Base-by-base conservation (phyloP, 2,888 invertebrate species). In the Cosmia trapezina region DNA sequence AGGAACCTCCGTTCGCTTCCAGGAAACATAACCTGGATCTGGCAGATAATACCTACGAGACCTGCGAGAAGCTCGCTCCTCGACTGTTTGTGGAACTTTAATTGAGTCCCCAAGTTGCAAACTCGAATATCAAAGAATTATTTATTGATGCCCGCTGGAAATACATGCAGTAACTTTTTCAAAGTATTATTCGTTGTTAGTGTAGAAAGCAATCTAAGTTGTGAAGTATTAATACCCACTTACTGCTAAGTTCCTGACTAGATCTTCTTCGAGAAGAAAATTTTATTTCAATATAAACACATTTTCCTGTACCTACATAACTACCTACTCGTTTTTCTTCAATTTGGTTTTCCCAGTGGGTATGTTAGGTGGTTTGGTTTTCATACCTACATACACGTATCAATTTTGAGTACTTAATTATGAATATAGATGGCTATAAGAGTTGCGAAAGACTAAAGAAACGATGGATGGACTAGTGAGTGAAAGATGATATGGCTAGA, bases 71-170 rank as follows among this genome's bases (percentile, higher is more conserved):
- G 73, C 57, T 80, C 60, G 65, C 70, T 69, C 72, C 73, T 71
- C 80, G 76, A 81, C 73, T 86, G 86, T 89, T 86, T 83, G 85
- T 83, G 76, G 72, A 91, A 92, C 87, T 93, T 93, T 92, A 91
- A 93, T 93, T 90, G 91, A 91, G 89, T 91, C 86, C 80, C 69
- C 79, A 86, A 89, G 83, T 80, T 86, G 83, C 78, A 82, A 88
- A 89, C 83, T 89, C 78, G 83, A 85, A 87, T 80, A 87, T 86
- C 84, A 86, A 86, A 87, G 87, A 87, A 89, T 88, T 86, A 88
- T 89, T 89, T 87, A 87, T 87, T 70, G 76, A 75, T 70, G 78
- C 78, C 83, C 75, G 75, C 77, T 80, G 71, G 77, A 83, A 83
- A 85, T 83, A 78, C 65, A 83, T 86, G 80, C 77, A 76, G 71